phyloP scores from a whole-genome alignment of 1,140 invertebrate genomes.

The Stegodyphus mimosarum region DNA sequence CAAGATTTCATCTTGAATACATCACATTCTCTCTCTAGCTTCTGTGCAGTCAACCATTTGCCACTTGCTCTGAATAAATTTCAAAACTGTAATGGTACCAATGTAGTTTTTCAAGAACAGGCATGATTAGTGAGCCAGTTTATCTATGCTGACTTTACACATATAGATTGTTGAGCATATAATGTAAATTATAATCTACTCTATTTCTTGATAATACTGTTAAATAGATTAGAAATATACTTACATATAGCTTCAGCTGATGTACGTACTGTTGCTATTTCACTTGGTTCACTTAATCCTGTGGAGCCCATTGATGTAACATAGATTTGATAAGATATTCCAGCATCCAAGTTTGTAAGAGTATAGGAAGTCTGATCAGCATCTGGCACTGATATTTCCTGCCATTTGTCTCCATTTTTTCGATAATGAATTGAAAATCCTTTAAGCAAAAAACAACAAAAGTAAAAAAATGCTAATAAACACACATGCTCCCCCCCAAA shows the following conservation, averaged over 20 bases:
- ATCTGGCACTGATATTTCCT: slow-evolving; percentile 53
- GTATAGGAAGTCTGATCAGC: slow-evolving; percentile 34
- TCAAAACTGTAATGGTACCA: too few species aligned
- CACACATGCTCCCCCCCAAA: too few species aligned
- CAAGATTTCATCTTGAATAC: too few species aligned
- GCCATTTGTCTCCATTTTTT: slow-evolving; percentile 39
- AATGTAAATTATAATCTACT: too few species aligned
- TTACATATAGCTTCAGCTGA: slow-evolving; percentile 47
- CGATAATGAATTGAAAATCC: slow-evolving; percentile 50
- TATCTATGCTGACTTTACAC: too few species aligned
- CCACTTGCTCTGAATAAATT: too few species aligned
- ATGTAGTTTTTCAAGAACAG: too few species aligned
- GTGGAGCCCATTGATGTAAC: slow-evolving; percentile 18
- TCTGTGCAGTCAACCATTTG: too few species aligned
- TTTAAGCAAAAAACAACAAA: slow-evolving; percentile 5
- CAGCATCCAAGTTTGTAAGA: slow-evolving; percentile 47
- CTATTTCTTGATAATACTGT: neutral
- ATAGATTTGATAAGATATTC: slow-evolving; percentile 39
- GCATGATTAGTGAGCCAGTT: too few species aligned
- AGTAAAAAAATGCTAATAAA: too few species aligned
- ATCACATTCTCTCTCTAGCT: too few species aligned
- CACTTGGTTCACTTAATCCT: slow-evolving; percentile 55
- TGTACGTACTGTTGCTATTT: slow-evolving; percentile 52
- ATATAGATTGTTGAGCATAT: too few species aligned
- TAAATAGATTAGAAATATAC: slow-evolving; percentile 5